Evolutionary conservation across 2,797 vertebrate genomes (phyloP).

Genomic region (Enteromius paludinosus): DNA sequence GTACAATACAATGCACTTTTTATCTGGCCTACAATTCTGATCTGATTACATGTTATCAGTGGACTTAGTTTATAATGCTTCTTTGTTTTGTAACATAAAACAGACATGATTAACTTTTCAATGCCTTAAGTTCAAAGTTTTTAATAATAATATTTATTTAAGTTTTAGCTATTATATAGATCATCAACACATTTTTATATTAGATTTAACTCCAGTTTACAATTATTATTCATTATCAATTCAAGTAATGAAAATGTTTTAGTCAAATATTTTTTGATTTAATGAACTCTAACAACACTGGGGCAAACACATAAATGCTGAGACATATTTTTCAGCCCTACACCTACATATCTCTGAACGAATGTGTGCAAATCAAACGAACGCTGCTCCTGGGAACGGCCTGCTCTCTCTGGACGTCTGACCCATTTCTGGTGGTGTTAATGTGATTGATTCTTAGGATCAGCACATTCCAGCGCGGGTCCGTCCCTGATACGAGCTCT

Average conservation of each 20-base stretch:
- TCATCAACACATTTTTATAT: background rate
- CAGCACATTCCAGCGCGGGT: background rate
- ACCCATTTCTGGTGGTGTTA: conserved; percentile 7
- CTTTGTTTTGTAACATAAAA: background rate
- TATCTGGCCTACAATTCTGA: background rate
- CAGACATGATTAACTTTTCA: background rate
- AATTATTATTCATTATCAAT: background rate
- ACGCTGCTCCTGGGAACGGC: background rate
- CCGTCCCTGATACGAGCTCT: background rate
- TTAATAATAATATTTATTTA: background rate
- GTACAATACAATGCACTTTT: background rate
- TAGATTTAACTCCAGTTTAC: background rate
- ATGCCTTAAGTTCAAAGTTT: no score
- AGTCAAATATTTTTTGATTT: background rate
- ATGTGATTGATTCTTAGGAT: conserved; percentile 13
- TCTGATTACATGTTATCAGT: background rate
- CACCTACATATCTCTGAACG: background rate
- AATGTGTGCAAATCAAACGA: background rate
- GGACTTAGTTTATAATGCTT: background rate
- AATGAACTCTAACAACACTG: background rate
- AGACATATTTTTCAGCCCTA: background rate
- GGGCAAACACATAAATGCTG: background rate
- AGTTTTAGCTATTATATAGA: background rate
- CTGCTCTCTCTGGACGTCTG: background rate
- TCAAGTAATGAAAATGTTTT: background rate